Evolutionary conservation across 2,113 vertebrate species (phyloP).

Genomic region (Lophura nycthemera): DNA sequence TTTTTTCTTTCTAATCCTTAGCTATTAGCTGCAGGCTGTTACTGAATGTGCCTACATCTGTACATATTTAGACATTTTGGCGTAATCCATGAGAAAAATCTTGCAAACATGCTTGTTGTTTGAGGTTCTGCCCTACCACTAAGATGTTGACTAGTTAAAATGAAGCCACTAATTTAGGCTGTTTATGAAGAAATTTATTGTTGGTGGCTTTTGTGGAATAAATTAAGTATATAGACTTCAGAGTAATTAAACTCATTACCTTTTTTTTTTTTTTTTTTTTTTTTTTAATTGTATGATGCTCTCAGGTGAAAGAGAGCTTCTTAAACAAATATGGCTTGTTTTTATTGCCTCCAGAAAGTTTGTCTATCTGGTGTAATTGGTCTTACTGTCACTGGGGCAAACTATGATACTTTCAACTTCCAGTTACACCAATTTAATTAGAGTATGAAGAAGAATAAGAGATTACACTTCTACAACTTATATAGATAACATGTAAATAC

Average conservation of each 20-base stretch:
- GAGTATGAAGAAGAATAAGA: background rate
- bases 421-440: background rate
- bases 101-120: slow-evolving; percentile 16
- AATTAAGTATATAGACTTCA: background rate
- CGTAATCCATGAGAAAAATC: slow-evolving; percentile 31
- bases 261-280: background rate
- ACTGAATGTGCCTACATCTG: background rate
- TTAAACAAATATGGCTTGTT: background rate
- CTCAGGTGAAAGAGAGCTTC: background rate
- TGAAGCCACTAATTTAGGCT: slow-evolving; percentile 21
- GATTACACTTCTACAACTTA: background rate
- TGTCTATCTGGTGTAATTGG: background rate
- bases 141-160: background rate
- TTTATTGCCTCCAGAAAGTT: background rate
- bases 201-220: slow-evolving; percentile 32
- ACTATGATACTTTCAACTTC: background rate
- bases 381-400: background rate
- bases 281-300: background rate
- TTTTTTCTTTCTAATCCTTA: background rate
- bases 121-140: slow-evolving; percentile 8
- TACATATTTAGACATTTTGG: background rate
- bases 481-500: too few relatives aligned
- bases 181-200: slow-evolving; percentile 16
- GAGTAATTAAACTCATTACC: background rate
- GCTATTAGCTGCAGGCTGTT: background rate